Evolutionary conservation across 2,888 invertebrate species (phyloP), one percentile per base, ranked within the genome.

Genomic region (Dasypolia templi): DNA sequence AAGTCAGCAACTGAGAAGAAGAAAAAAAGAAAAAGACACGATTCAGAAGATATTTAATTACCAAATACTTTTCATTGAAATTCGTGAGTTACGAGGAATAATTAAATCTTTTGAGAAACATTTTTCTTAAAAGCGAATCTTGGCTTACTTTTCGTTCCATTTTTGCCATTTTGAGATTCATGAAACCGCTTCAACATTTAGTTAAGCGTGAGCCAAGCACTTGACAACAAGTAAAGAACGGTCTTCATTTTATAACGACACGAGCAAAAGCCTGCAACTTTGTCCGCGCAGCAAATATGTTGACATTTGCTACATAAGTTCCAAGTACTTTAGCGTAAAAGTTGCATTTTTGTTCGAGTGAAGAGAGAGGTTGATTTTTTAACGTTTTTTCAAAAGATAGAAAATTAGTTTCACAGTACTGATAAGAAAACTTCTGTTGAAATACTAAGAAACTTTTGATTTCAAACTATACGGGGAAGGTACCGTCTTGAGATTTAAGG

Each of bases 131-230:
- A 19, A 67, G 49, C 46, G 44, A 86, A 69, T 77, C 64, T 72
- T 69, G 29, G 68, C 59, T 76, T 72, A 62, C 58, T 81, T 75
- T 79, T 67, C 75, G 53, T 76, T 79, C 64, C 53, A 68, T 77
- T 82, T 81, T 71, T 76, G 59, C 59, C 64, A 72, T 76, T 53
- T 35, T n/a, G n/a, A n/a, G n/a, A 86, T 86, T 86, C 82, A 82
- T 84, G 73, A 76, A 79, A 84, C 67, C 26, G 69, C 63, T 83
- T 82, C 73, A 70, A 46, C 72, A 51, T 81, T 82, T 72, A 80
- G 75, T 68, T 53, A 77, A 81, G 71, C 68, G 64, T 51, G 56
- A 79, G 64, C 22, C 44, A 56, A 75, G 49, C 59, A 66, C 69
- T 79, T 64, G n/a, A 17, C 51, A n/a, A n/a, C n/a, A n/a, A n/a